Evolutionary conservation across 2,797 vertebrate species (phyloP), one percentile per base, ranked within the genome.

Genomic region (Melanotaenia pygmaea): DNA sequence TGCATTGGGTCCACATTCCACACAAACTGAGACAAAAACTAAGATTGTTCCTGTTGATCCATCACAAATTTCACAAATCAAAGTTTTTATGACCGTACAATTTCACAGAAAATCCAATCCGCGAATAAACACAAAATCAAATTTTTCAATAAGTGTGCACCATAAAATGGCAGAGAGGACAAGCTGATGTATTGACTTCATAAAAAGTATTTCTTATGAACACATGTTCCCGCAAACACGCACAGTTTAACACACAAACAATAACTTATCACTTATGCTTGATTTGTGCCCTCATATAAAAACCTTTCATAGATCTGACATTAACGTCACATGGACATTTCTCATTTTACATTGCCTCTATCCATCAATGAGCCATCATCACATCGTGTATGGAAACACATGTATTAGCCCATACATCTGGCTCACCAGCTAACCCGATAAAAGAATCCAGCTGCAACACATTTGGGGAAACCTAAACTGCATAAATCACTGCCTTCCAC

Each of bases 401-500:
- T 13, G 59, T 26, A 37, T 10, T 30, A 51, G 38, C 32, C 18
- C 2, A 1, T 58, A 73, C 77, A 76, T 74, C 70, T 67, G 76
- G 47, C 54, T 72, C 43, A 61, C 24, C 64, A 77, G 14, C 62
- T 30, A 38, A 8, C 28, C 18, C 53, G 70, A 82, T 78, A 62
- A 76, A 62, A 50, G 61, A 64, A 69, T 81, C 59, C 56, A 83
- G 50, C 54, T 77, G 51, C 24, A 67, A 24, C 4, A 2, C 38
- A 74, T 79, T 67, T 65, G n/a, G 59, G n/a, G 18, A 60, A 63
- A 50, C 28, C 64, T 8, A 74, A 59, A 45, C 47, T 20, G 35
- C 64, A 85, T 73, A 74, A 84, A 81, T 86, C 54, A 74, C 64
- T 10, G 1, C 47, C 32, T 28, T 32, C 30, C 51, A 51, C 32